A percentile compares a stretch with the other conserved stretches of the same genome.
Evolutionary conservation across 2,113 vertebrate genomes (phyloP).

Genomic region (Ancistrus triradiatus): DNA sequence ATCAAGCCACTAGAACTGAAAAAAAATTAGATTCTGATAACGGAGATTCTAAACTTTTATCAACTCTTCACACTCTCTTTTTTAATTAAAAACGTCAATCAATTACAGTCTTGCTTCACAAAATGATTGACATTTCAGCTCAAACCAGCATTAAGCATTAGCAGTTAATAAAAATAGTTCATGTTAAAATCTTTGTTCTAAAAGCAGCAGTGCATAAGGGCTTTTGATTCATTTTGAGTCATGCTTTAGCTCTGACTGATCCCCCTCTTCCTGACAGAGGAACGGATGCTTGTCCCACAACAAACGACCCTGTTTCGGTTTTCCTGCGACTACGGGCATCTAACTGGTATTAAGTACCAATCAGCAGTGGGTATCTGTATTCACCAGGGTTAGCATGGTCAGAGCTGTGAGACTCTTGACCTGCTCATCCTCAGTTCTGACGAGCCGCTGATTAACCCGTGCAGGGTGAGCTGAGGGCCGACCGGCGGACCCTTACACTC

Average conservation of each 20-base stretch:
- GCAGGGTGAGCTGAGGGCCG: constrained; percentile 74
- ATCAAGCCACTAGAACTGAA: no score
- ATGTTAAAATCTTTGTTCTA: neutral
- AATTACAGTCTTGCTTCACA: no score
- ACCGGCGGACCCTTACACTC: constrained; percentile 47
- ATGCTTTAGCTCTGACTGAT: constrained; percentile 13
- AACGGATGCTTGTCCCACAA: constrained; percentile 5
- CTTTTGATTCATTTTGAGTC: neutral
- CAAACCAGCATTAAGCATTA: constrained; percentile 8
- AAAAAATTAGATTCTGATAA: no score
- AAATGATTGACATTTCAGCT: neutral
- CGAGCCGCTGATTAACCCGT: constrained; percentile 82
- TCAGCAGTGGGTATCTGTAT: constrained; percentile 9
- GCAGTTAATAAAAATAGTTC: constrained; percentile 2
- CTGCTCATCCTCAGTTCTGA: constrained; percentile 78
- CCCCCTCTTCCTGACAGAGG: neutral
- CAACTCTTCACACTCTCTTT: no score
- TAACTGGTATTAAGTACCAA: neutral
- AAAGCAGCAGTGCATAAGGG: neutral
- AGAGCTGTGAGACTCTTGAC: constrained; percentile 71
- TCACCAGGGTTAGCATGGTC: neutral
- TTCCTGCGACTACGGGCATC: constrained; percentile 4
- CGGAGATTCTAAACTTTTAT: no score
- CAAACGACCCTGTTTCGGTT: neutral
- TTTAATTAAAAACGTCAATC: no score